Evolutionary conservation across 2,888 invertebrate species (phyloP).

Genomic region (Nemoura dubitans): DNA sequence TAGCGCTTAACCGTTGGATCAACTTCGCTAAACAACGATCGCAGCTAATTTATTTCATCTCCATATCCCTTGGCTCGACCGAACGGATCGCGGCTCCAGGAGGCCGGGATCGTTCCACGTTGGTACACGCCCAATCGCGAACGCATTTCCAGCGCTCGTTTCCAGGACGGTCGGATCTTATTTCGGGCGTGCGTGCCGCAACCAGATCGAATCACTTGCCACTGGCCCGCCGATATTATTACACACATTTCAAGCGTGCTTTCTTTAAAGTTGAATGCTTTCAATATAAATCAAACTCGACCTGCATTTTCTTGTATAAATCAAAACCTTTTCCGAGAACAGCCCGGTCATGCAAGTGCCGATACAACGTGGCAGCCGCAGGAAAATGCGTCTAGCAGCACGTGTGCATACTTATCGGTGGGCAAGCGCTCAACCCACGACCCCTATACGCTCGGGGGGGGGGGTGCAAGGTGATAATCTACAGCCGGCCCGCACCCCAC

Average conservation of each 20-base stretch:
- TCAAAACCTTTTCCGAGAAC: neutral
- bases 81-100: no score
- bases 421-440: no score
- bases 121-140: no score
- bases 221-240: neutral
- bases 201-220: neutral
- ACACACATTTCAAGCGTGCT: neutral
- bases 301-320: neutral
- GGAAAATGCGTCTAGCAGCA: neutral
- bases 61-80: neutral
- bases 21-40: slow-evolving; percentile 28
- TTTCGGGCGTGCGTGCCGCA: no score
- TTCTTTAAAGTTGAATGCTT: neutral
- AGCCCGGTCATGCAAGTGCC: neutral
- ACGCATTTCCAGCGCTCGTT: neutral
- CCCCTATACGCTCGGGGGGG: no score
- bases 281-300: neutral
- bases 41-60: slow-evolving; percentile 29
- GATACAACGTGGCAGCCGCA: neutral
- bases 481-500: neutral
- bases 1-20: slow-evolving; percentile 19
- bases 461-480: neutral
- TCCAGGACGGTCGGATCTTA: no score
- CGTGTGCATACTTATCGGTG: no score
- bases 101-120: no score